Conservation (phyloP, 2,888 invertebrate genomes). For the Himalopsyche tibetana region DNA sequence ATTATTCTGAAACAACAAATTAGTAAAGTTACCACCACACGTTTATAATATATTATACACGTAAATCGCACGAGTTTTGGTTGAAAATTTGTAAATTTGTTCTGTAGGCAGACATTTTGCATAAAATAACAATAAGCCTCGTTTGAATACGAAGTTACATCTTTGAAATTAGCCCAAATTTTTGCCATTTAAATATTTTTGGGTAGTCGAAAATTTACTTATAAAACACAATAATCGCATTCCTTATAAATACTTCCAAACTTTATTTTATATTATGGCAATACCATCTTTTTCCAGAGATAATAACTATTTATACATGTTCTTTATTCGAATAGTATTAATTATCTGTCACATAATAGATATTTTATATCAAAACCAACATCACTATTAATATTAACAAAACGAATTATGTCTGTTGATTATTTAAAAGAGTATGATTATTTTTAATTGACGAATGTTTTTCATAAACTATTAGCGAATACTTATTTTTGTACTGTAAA, state of each 20-base stretch:
- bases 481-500: conserved; percentile 1
- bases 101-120: background rate
- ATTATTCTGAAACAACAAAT: no score
- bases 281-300: background rate
- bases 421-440: background rate
- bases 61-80: background rate
- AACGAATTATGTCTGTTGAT: no score
- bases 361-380: no score
- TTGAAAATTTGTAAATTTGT: background rate
- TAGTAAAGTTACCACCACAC: no score
- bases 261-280: background rate
- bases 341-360: no score
- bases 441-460: background rate
- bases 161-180: background rate
- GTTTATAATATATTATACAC: background rate
- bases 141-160: background rate
- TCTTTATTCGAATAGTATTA: no score
- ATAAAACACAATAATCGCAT: no score
- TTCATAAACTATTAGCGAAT: background rate
- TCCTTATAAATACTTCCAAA: background rate
- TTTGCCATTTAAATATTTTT: background rate
- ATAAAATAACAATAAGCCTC: conserved; percentile 4
- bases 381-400: no score
- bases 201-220: no score
- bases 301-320: background rate